Evolutionary conservation across 2,113 vertebrate species (phyloP), one percentile per base, ranked within the genome.

Genomic region (Colossoma macropomum): DNA sequence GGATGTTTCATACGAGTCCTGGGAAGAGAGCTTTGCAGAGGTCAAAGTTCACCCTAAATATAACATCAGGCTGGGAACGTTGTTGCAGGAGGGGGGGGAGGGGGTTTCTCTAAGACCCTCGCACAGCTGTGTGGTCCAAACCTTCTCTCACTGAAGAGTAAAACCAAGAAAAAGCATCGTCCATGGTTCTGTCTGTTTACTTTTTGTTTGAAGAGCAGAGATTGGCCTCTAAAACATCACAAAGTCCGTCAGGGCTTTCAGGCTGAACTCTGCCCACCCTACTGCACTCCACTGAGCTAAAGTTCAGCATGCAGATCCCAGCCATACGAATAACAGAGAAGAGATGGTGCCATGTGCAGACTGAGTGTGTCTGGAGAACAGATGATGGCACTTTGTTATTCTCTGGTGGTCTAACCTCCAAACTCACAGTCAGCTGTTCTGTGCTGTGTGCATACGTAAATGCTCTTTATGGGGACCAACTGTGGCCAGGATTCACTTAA

Each of bases 321-420:
- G 30, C 8, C 66, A 71, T 32, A 59, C 15, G 17, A 32, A 21
- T 59, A 56, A 80, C 34, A 3, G 52, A 71, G 66, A 69, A 17
- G 28, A 38, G 60, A 75, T 68, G 50, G 63, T 34, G 15, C 50
- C 41, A 69, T 79, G 63, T 68, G 38, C 28, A 41, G 32, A 32
- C 7, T 7, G 54, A 41, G 45, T 11, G 38, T 13, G 90, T 83
- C 92, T 93, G 92, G 84, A 78, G 87, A 78, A 82, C 92, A 93
- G 89, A 91, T 77, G 84, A 85, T 91, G 75, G 48, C 62, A 54
- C 28, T 32, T 75, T 30, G 30, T 65, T 71, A 62, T 70, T 68
- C 73, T 71, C 75, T 76, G 27, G 86, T 65, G 75, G 78, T 78
- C 69, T 76, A 48, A 85, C 75, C 28, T 9, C 17, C 1, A 32